Conservation (phyloP, 2,113 vertebrate genomes). For the Ceratotherium simum region DNA sequence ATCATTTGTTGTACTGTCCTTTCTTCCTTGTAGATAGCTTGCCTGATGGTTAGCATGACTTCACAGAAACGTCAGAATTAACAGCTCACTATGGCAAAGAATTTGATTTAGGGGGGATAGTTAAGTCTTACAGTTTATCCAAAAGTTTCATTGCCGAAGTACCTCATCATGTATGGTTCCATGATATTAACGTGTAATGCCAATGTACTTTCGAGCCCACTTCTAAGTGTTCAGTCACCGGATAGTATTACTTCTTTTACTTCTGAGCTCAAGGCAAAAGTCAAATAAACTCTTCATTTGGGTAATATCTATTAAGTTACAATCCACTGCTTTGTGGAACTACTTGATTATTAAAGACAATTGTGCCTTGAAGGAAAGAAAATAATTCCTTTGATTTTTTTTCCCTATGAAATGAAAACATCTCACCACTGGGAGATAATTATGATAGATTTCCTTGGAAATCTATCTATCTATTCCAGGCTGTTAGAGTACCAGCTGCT, state of each 20-base stretch:
- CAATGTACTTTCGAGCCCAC: neutral
- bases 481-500: neutral
- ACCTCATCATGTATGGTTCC: neutral
- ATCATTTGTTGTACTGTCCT: conserved; percentile 45
- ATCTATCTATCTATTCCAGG: too few species aligned
- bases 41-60: conserved; percentile 55
- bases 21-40: conserved; percentile 63
- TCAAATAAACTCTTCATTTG: conserved; percentile 47
- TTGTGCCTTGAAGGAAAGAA: conserved; percentile 54
- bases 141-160: conserved; percentile 1
- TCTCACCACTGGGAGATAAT: conserved; percentile 36
- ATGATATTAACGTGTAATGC: neutral
- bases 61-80: conserved; percentile 65
- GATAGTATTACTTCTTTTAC: neutral
- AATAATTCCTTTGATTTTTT: conserved; percentile 37
- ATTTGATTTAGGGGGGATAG: conserved; percentile 39
- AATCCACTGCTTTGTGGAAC: neutral
- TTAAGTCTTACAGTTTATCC: conserved; percentile 49
- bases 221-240: neutral
- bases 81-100: conserved; percentile 43
- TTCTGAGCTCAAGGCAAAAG: neutral
- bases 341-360: conserved; percentile 45
- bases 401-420: conserved; percentile 41
- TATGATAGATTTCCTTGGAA: conserved; percentile 45
- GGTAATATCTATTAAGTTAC: conserved; percentile 34